Base-by-base conservation (phyloP, 2,888 invertebrate species). In the Mechanitis messenoides region DNA sequence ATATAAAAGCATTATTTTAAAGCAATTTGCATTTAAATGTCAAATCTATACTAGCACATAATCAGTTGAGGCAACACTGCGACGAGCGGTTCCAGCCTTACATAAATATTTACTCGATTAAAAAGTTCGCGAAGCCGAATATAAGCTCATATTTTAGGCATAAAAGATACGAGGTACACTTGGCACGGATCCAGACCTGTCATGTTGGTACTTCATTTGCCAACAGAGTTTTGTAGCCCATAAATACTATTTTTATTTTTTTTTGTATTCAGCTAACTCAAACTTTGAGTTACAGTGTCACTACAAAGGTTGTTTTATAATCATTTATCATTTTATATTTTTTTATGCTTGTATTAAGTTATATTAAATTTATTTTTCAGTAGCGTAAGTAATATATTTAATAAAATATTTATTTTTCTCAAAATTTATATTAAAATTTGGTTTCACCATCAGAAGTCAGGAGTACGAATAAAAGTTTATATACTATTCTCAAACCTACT, bases 171-270 rank as follows among this genome's bases (percentile, higher is more conserved):
- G 58, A 62, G 60, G 58, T 60, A 45, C 55, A 35, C 47, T 60
- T 62, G 60, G 60, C 62, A 55, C 45, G n/a, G 45, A 42, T 54
- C 55, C 58, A n/a, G 50, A 50, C n/a, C 60, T 60, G 60, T 53
- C 55, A 45, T 60, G 56, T 50, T 33, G 28, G 33, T 50, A 60
- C 56, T 57, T 46, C 31, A 31, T 61, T 58, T 55, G 54, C 54
- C 46, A 57, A 53, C 50, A 45, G 54, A 62, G 56, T 58, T 60
- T 53, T 53, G 58, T 61, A 57, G 55, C 58, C 12, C 47, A 58
- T 56, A 55, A 61, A 61, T 33, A 33, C 47, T 33, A 33, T 62
- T 61, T 60, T 58, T 38, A 56, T 58, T 61, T 55, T 38, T 20
- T 20, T 20, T 47, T 50, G 2, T 47, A n/a, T 20, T 47, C 12